Base-by-base conservation (phyloP, 2,888 invertebrate genomes). In the Eupithecia exiguata region DNA sequence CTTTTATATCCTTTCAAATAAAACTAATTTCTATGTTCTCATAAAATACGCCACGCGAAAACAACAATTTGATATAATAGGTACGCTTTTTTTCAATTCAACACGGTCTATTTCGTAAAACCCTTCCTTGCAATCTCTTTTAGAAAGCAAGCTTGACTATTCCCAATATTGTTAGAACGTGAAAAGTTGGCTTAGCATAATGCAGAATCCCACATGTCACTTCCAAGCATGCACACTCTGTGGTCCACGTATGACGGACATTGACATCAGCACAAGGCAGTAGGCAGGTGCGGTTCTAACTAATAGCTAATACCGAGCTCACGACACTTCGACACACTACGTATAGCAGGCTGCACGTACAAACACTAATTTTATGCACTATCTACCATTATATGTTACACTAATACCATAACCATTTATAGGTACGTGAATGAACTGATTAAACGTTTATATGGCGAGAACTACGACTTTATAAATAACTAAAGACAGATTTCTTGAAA, bases 211-310 rank as follows among this genome's bases (percentile, higher is more conserved):
- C 30, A 30, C 46, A 62, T 43, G 69, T 69, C 71, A 61, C 62
- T 68, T 73, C 70, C 71, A 70, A 25, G 38, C 30, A 12, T 21
- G 53, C 58, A 38, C 14, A 38, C 68, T 72, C 70, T 25, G 35
- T 61, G 73, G 9, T 5, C 65, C 66, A 86, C 88, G 89, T 89
- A 91, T 92, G 92, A 93, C 92, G 93, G 93, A 84, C 93, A 90
- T 92, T 94, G 93, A 93, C 93, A 91, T 91, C 89, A 79, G 82
- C 80, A 84, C 85, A 83, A 82, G 87, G 88, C 92, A 92, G 92
- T 83, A 82, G 87, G 88, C 92, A 92, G 92, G 91, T 92, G 92
- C 83, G 86, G 84, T 83, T 83, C 81, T 83, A 83, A 85, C 86
- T 87, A 87, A 87, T 87, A 83, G 84, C 85, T 86, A 86, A 85